These are phyloP conservation scores for Drusus annulatus DNA, from an alignment of 1,140 invertebrate species.

Conservation along the genomic window DNA sequence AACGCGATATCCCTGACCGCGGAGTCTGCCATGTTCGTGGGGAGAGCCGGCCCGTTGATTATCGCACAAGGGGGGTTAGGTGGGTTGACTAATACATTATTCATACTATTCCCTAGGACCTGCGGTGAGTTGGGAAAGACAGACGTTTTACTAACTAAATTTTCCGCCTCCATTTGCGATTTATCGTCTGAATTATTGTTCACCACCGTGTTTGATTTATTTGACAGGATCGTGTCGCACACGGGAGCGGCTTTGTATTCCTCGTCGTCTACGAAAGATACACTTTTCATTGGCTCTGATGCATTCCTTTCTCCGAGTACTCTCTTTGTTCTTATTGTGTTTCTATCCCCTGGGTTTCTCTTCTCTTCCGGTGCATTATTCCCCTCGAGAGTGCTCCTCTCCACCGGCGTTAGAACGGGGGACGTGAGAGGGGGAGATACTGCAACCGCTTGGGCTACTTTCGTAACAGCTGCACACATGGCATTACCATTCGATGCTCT, in stretches of 20 bases:
- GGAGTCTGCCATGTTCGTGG: constrained; percentile 42
- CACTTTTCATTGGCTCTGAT: constrained; percentile 36
- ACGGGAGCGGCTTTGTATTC: constrained; percentile 1
- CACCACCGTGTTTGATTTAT: constrained; percentile 10
- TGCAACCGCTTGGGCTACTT: constrained; percentile 25
- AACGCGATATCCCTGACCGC: constrained; percentile 54
- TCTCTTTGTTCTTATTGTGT: too few species aligned
- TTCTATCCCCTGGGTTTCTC: too few species aligned
- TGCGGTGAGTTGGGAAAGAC: constrained; percentile 15
- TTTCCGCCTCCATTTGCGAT: constrained; percentile 25
- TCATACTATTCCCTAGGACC: constrained; percentile 20
- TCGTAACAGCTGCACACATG: constrained; percentile 47
- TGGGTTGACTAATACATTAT: constrained; percentile 34
- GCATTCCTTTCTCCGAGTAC: too few species aligned
- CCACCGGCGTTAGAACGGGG: constrained; percentile 29
- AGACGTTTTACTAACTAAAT: constrained; percentile 16
- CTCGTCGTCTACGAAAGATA: constrained; percentile 53
- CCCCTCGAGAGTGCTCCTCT: background rate
- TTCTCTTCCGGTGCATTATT: too few species aligned
- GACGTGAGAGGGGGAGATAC: constrained; percentile 18
- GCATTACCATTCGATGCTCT: constrained; percentile 49
- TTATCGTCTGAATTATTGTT: constrained; percentile 30
- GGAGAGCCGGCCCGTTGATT: constrained; percentile 50
- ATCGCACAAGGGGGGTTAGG: constrained; percentile 1
- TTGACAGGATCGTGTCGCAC: background rate